Evolutionary conservation across 2,113 vertebrate genomes (phyloP).

Genomic region (Tachysurus vachellii): DNA sequence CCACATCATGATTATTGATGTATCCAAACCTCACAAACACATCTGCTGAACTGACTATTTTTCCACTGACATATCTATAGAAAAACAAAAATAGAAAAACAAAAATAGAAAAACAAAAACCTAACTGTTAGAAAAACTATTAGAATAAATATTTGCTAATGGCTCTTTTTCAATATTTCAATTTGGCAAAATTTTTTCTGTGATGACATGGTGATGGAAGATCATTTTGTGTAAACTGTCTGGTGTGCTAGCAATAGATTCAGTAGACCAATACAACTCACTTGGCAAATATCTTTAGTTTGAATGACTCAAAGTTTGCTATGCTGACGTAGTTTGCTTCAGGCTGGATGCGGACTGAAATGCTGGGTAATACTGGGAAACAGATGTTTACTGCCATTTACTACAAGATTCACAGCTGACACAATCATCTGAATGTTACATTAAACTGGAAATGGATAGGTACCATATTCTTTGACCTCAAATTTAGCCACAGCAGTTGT

Average conservation of each 20-base stretch:
- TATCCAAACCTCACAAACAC: constrained; percentile 67
- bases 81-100: constrained; percentile 6
- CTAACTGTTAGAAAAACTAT: not conserved
- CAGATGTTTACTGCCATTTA: not conserved
- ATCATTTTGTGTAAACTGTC: not conserved
- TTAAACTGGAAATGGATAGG: constrained; percentile 17
- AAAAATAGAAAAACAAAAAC: constrained; percentile 5
- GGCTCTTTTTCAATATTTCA: not conserved
- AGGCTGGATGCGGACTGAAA: constrained; percentile 66
- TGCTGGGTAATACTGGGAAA: constrained; percentile 71
- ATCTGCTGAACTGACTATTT: constrained; percentile 55
- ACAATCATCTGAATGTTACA: not conserved
- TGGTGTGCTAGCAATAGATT: not conserved
- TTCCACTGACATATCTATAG: constrained; percentile 66
- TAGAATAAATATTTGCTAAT: not conserved
- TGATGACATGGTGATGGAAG: not conserved
- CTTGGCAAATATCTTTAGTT: constrained; percentile 67
- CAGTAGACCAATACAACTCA: constrained; percentile 45
- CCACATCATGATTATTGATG: constrained; percentile 31
- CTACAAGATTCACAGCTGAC: not conserved
- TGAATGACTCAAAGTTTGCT: constrained; percentile 57
- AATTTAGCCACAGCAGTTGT: constrained; percentile 78
- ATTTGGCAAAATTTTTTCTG: not conserved
- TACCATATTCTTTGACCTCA: constrained; percentile 94
- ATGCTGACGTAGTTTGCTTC: constrained; percentile 62